Evolutionary conservation across 2,888 invertebrate species (phyloP).

Genomic region (Linhomoeus sp.): DNA sequence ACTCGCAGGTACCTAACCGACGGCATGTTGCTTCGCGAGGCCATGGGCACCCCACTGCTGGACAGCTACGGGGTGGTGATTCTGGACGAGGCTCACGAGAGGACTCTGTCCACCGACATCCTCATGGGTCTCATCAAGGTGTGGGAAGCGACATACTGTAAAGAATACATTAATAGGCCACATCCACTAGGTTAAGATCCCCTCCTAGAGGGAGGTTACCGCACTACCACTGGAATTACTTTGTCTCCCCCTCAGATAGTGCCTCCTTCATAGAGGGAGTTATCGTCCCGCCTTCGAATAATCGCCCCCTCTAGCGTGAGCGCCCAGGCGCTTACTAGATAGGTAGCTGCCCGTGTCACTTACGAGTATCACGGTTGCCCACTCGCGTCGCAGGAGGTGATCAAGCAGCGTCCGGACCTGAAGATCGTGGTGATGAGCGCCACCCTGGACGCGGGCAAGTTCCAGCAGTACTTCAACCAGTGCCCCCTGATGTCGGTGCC

Average conservation of each 20-base stretch:
- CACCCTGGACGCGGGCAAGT: slow-evolving; percentile 90
- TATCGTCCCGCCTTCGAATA: no score
- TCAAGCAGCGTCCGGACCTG: slow-evolving; percentile 67
- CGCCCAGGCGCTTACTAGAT: no score
- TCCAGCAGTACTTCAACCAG: slow-evolving; percentile 75
- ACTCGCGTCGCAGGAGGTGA: slow-evolving; percentile 83
- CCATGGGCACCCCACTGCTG: slow-evolving; percentile 86
- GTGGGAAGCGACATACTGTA: not conserved
- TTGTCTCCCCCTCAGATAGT: no score
- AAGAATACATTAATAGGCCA: slow-evolving; percentile 2
- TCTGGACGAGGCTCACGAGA: slow-evolving; percentile 96
- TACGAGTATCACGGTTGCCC: no score
- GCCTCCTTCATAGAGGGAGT: no score
- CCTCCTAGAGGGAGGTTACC: no score
- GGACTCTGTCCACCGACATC: slow-evolving; percentile 92
- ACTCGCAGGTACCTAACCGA: slow-evolving; percentile 77
- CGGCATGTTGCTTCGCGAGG: slow-evolving; percentile 88
- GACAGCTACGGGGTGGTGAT: slow-evolving; percentile 87
- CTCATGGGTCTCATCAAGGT: slow-evolving; percentile 60
- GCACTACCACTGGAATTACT: no score
- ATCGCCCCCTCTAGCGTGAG: no score
- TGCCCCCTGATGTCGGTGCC: slow-evolving; percentile 94
- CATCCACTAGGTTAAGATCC: not conserved
- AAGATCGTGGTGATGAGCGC: slow-evolving; percentile 93
- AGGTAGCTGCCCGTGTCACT: no score